A percentile compares a stretch with the other conserved stretches of the same genome.
Conservation (phyloP, 2,888 invertebrate species). For the Metacarcinus magister region DNA sequence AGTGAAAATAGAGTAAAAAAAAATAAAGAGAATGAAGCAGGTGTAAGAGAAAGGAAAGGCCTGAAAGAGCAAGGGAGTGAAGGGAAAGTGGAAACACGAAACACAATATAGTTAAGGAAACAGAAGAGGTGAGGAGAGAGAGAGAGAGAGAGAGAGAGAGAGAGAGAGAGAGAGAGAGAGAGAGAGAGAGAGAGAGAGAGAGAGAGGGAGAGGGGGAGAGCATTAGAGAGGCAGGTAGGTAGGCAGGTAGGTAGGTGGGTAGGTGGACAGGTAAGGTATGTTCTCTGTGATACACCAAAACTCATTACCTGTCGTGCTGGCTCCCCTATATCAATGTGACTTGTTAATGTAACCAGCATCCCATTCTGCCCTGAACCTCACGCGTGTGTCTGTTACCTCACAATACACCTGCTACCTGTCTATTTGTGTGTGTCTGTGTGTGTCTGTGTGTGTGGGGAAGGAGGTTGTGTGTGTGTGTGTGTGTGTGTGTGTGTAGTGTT, state of each 20-base stretch:
- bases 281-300: not conserved
- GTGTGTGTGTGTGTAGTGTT: slow-evolving; percentile 11
- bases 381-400: not conserved
- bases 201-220: not conserved
- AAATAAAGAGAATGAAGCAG: too few relatives aligned
- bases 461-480: not conserved
- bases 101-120: not conserved
- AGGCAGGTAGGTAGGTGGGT: not conserved
- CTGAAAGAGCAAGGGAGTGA: not conserved
- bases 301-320: not conserved
- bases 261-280: not conserved
- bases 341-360: not conserved
- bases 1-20: not conserved
- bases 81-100: not conserved
- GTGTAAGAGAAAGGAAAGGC: not conserved
- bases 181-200: slow-evolving; percentile 22
- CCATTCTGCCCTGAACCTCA: not conserved
- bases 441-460: not conserved
- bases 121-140: not conserved
- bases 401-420: not conserved
- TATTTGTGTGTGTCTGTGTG: slow-evolving; percentile 36
- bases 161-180: not conserved
- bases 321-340: not conserved
- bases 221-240: not conserved
- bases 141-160: not conserved